Evolutionary conservation across 1,140 invertebrate genomes (phyloP), one percentile per base, ranked within the genome.

Genomic region (Sycophila sp.): DNA sequence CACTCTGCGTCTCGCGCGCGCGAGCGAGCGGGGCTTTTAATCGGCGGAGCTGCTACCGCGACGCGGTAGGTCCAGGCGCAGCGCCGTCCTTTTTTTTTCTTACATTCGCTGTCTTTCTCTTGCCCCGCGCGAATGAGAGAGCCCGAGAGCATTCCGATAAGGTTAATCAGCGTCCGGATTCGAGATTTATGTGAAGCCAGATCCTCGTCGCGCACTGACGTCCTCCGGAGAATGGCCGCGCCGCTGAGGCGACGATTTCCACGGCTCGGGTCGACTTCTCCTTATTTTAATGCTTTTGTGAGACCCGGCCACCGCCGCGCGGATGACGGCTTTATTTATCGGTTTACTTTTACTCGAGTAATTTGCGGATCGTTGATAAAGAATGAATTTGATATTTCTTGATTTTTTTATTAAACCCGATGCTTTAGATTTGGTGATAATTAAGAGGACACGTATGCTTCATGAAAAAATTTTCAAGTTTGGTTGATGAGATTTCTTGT

Each of bases 111-210:
- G n/a, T n/a, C n/a, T n/a, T n/a, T n/a, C n/a, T n/a, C n/a, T n/a
- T n/a, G n/a, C n/a, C n/a, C n/a, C n/a, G 28, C 55, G 19, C 10
- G 49, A 55, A 34, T n/a, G 60, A 45, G 40, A 36, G 30, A 49
- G 22, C n/a, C 10, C 28, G 63, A 75, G 70, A 66, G 56, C 53
- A 63, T 73, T 59, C 28, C 71, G 78, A 79, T 79, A 79, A 77
- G 78, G 71, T 77, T 79, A 79, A 79, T 79, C 77, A 79, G 73
- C 34, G 49, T 5, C 42, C 65, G 73, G 72, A 77, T 75, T 73
- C 30, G 55, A 79, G 78, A 79, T 79, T 78, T 79, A 79, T 77
- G 73, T 15, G 62, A 63, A 58, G 22, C 28, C 38, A n/a, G 30
- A 10, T 26, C 47, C n/a, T 47, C 38, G 32, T 22, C 45, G 55